Evolutionary conservation across 2,888 invertebrate species (phyloP), one percentile per base, ranked within the genome.

Genomic region (Ectropis crepuscularia): DNA sequence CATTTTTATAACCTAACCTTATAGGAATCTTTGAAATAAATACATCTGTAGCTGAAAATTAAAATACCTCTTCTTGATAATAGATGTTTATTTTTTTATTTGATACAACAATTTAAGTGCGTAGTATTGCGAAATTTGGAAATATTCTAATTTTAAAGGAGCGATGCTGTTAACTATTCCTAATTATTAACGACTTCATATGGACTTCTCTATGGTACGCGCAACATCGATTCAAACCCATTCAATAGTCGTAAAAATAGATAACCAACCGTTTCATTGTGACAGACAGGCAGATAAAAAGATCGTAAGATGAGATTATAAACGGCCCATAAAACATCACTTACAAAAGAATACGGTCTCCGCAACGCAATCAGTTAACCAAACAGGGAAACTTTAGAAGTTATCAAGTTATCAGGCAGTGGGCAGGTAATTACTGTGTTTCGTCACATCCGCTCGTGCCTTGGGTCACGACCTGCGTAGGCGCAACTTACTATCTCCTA

Each of bases 401-500:
- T 70, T 63, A 69, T 73, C 67, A 64, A 64, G 71, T 67, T 70
- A 65, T 71, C 65, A 68, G 69, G 68, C 65, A 63, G 71, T 71
- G 71, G 69, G 70, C 61, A 67, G 69, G 70, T 71, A 69, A 71
- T 72, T 73, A 72, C 65, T 53, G 8, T 55, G 51, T 68, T 70
- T 66, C 67, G 65, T 67, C 69, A 68, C 68, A 63, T 69, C 71
- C 82, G 78, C 82, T 81, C 78, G 73, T 81, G 78, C 65, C 82
- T 85, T 80, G 79, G 76, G 80, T 79, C 83, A 74, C 76, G 85
- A 78, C 82, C 78, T 77, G 87, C 86, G 90, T 88, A 79, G 89
- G 89, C 83, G 86, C 79, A 65, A 69, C 68, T 69, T 75, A 78
- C 63, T 78, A 76, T 11, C 42, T 76, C 69, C 65, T 77, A 73